These are phyloP conservation scores for Poeciliopsis gracilis DNA, from an alignment of 2,797 vertebrate species.

Conservation along the genomic window DNA sequence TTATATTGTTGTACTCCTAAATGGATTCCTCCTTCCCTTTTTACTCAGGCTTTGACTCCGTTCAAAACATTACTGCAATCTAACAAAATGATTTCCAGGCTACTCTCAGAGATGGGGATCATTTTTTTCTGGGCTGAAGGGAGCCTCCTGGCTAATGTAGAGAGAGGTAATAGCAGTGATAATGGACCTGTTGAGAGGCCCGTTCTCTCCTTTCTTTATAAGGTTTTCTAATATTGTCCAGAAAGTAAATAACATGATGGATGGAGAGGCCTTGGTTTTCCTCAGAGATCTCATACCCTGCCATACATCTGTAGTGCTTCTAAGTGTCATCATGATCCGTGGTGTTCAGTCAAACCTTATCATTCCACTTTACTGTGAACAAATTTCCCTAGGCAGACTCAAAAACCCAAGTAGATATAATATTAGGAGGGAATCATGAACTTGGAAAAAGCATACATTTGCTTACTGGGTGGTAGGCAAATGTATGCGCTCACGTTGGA, in stretches of 20 bases:
- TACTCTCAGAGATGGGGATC: conserved; percentile 52
- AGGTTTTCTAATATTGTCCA: conserved; percentile 60
- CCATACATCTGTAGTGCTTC: conserved; percentile 56
- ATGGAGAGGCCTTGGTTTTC: conserved; percentile 50
- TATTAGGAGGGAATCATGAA: conserved; percentile 48
- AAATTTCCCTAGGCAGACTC: conserved; percentile 64
- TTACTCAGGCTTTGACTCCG: conserved; percentile 25
- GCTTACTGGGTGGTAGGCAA: conserved; percentile 70
- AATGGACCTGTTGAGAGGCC: conserved; percentile 65
- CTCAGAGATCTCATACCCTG: conserved; percentile 48
- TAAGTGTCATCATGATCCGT: conserved; percentile 69
- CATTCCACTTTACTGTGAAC: conserved; percentile 62
- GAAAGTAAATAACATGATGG: conserved; percentile 69
- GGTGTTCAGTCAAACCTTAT: conserved; percentile 61
- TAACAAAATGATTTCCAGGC: conserved; percentile 64
- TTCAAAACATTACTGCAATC: conserved; percentile 57
- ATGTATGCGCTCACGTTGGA: conserved; percentile 57
- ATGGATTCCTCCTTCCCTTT: conserved; percentile 49
- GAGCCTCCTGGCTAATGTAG: conserved; percentile 40
- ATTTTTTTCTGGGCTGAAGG: conserved; percentile 52
- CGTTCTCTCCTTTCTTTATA: conserved; percentile 49
- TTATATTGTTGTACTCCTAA: conserved; percentile 66
- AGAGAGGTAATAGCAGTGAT: conserved; percentile 59
- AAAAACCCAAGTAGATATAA: conserved; percentile 68
- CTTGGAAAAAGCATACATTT: conserved; percentile 58